phyloP scores from a whole-genome alignment of 2,113 vertebrate species.

The Egretta garzetta region DNA sequence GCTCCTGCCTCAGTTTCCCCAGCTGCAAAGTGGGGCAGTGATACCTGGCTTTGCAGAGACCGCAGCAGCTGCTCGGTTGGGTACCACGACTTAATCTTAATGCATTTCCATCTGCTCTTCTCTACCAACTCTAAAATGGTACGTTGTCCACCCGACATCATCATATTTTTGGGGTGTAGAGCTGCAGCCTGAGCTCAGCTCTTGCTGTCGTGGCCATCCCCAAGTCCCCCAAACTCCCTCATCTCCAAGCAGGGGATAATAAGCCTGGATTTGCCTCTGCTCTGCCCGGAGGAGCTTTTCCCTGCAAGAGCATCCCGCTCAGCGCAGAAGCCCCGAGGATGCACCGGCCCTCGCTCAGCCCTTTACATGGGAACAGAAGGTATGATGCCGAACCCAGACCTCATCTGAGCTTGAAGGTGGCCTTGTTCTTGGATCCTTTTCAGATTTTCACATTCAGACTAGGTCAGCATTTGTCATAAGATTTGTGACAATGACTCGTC shows the following conservation, averaged over 20 bases:
- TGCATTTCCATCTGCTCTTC: neutral
- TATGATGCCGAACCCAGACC: neutral
- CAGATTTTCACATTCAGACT: neutral
- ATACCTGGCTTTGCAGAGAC: neutral
- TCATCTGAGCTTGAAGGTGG: neutral
- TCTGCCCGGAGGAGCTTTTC: neutral
- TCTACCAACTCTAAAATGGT: neutral
- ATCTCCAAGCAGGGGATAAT: neutral
- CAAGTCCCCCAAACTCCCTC: neutral
- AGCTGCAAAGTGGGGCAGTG: neutral
- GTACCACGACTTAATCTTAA: too few relatives aligned
- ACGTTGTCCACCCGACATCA: too few relatives aligned
- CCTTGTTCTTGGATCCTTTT: neutral
- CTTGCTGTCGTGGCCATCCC: neutral
- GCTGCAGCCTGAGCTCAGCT: neutral
- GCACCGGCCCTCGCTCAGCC: neutral
- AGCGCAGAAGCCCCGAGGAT: neutral
- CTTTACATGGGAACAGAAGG: rapidly evolving
- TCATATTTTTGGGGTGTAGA: neutral
- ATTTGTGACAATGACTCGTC: neutral
- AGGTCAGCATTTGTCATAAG: neutral
- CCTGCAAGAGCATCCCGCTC: rapidly evolving
- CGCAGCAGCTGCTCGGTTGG: neutral
- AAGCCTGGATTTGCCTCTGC: neutral
- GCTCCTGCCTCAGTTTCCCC: neutral